Evolutionary conservation across 37 sponge, comb jelly and placozoan genomes (phyloP), one percentile per base, ranked within the genome.

Genomic region (Beroe forskalii): DNA sequence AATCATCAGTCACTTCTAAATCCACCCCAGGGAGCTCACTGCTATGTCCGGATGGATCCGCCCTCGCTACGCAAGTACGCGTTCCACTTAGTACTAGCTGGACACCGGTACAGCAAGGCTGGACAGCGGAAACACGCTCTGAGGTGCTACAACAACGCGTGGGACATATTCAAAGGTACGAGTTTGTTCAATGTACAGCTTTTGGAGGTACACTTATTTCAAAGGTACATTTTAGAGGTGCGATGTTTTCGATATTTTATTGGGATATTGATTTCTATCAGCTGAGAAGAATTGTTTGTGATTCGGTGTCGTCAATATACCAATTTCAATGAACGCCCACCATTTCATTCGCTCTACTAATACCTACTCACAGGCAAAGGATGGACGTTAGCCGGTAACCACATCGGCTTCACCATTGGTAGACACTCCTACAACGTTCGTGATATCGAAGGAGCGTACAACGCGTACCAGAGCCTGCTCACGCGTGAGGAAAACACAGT

Each of bases 1-100:
- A n/a, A n/a, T n/a, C n/a, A n/a, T n/a, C n/a, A n/a, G n/a, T n/a
- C n/a, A n/a, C n/a, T n/a, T n/a, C n/a, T n/a, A n/a, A n/a, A n/a
- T n/a, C n/a, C n/a, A 8, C 66, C 66, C 55, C 96, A 98, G 91
- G 96, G 95, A 0, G 99, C 96, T 32, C 93, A 93, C 44, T 91
- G 93, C 60, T 97, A 93, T 67, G 94, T 94, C 17, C 69, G 90
- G 0, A 30, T 86, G 61, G 60, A 90, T 12, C 94, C 94, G 4
- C 90, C 93, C 33, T 94, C 93, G 92, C 40, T 60, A 0, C 89
- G 97, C 19, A 95, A 97, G 92, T 97, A 93, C 89, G 94, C 95
- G 30, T 93, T 97, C 40, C 95, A 97, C 90, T 38, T 97, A 24
- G 91, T 97, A 6, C 92, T 97, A 64, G 94, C 97, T 0, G 96